A percentile compares a stretch with the other conserved stretches of the same genome.
Evolutionary conservation across 2,113 vertebrate genomes (phyloP).

Genomic region (Archilochus colubris): DNA sequence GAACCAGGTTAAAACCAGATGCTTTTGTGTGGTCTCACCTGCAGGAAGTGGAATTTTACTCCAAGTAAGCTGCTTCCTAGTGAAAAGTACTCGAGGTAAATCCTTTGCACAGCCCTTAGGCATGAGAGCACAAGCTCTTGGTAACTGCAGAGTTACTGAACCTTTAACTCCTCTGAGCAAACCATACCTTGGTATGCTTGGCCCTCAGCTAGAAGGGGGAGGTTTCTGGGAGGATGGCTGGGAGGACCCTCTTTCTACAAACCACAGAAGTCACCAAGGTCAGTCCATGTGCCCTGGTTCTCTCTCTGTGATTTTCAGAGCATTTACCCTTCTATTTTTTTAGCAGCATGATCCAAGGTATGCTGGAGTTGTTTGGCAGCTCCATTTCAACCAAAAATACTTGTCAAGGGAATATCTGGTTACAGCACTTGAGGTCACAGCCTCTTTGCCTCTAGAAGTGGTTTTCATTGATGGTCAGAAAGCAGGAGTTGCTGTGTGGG

Average conservation of each 20-base stretch:
- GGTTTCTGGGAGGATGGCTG: not conserved
- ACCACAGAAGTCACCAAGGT: not conserved
- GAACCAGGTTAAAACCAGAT: not conserved
- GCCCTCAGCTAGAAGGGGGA: not conserved
- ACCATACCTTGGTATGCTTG: accelerated
- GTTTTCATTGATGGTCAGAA: not conserved
- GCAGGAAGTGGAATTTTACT: not conserved
- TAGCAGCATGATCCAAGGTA: not conserved
- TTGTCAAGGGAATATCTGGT: not conserved
- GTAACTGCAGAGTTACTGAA: not conserved
- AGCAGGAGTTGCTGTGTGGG: not conserved
- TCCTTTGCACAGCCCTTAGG: accelerated
- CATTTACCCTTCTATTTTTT: not conserved
- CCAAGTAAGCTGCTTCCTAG: not conserved
- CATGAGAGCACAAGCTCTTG: too few species aligned
- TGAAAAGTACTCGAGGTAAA: not conserved
- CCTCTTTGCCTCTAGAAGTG: not conserved
- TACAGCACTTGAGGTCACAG: not conserved
- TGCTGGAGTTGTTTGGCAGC: not conserved
- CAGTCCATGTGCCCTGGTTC: accelerated
- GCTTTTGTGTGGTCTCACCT: not conserved
- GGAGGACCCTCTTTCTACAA: accelerated
- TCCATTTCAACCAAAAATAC: not conserved
- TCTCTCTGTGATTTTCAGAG: not conserved
- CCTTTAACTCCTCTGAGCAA: not conserved